Conservation (phyloP, 2,797 vertebrate species). For the Enoplosus armatus region DNA sequence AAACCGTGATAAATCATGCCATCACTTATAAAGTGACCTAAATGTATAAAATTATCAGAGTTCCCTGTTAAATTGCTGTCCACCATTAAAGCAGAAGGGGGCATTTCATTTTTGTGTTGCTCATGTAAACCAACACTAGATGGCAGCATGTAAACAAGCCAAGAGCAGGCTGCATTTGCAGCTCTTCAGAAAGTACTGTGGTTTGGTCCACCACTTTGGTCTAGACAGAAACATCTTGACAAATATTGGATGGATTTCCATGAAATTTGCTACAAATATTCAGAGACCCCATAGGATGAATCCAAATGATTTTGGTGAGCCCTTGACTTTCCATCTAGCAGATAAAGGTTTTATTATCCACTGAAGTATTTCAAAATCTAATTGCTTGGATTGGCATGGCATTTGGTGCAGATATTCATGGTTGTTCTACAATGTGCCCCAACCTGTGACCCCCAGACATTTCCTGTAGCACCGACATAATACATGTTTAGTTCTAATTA, state of each 20-base stretch:
- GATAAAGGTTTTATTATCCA: neutral
- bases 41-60: neutral
- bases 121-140: constrained; percentile 50
- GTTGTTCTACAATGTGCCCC: neutral
- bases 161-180: neutral
- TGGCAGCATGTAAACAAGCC: constrained; percentile 60
- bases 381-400: neutral
- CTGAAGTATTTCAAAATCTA: neutral
- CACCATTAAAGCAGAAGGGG: neutral
- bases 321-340: neutral
- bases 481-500: constrained; percentile 2
- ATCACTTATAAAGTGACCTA: neutral
- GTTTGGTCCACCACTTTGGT: neutral
- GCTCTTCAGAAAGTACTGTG: neutral
- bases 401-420: neutral
- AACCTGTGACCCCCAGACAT: neutral
- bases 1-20: neutral
- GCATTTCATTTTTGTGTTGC: neutral
- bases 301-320: too few relatives aligned
- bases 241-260: constrained; percentile 1
- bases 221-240: constrained; percentile 1
- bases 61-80: neutral
- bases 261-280: neutral
- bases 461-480: rapidly evolving
- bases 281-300: neutral